Evolutionary conservation across 2,113 vertebrate species (phyloP).

Genomic region (human (Homo sapiens)): GRCh38 chrX:106996501-106997000

Average conservation of each 20-base stretch:
- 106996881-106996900: neutral
- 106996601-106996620: neutral
- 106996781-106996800: neutral
- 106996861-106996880: neutral
- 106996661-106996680: neutral
- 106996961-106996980: neutral
- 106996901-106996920: neutral
- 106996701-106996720: conserved; percentile 6
- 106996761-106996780: neutral
- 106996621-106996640: neutral
- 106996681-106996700: neutral
- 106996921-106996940: conserved; percentile 2
- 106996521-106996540: conserved; percentile 21
- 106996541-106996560: neutral
- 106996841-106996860: neutral
- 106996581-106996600: neutral
- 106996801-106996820: neutral
- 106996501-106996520: neutral
- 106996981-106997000: neutral
- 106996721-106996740: neutral
- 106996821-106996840: neutral
- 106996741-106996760: neutral
- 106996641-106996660: neutral
- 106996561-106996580: neutral
- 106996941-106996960: neutral